Conservation (phyloP, 92 coral and sea anemone species). For the Meandrina meandrites region DNA sequence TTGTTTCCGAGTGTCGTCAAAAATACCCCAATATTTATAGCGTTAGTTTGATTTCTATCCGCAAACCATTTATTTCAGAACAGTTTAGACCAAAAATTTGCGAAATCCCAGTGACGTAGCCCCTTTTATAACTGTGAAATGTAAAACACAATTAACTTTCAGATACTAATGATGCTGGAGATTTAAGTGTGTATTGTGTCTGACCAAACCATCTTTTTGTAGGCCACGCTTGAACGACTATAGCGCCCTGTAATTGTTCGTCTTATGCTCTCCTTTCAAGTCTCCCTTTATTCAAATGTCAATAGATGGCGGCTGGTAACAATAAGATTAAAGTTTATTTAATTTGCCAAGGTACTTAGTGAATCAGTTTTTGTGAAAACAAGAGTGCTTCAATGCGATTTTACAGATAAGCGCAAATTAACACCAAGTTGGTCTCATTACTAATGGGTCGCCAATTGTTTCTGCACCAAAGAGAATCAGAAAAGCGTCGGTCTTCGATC, state of each 20-base stretch:
- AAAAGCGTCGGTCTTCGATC: background rate
- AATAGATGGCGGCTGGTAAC: conserved; percentile 19
- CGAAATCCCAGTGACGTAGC: too few species aligned
- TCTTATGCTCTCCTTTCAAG: conserved; percentile 1
- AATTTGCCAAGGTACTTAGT: conserved; percentile 8
- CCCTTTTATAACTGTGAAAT: too few species aligned
- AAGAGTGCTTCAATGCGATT: conserved; percentile 21
- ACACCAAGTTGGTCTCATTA: background rate
- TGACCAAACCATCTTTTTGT: too few species aligned
- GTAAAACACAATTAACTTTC: too few species aligned
- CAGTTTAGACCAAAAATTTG: too few species aligned
- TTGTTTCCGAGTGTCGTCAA: too few species aligned
- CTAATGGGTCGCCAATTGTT: too few species aligned
- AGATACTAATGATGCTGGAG: too few species aligned
- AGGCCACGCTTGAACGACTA: background rate
- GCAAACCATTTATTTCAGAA: too few species aligned
- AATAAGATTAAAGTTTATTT: conserved; percentile 28
- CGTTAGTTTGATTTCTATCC: too few species aligned
- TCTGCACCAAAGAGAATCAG: background rate
- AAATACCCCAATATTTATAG: too few species aligned
- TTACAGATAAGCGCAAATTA: background rate
- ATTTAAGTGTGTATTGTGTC: too few species aligned
- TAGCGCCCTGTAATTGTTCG: background rate
- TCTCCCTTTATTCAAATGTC: conserved; percentile 23
- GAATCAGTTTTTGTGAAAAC: conserved; percentile 20